Percentiles rank a stretch among this genome's conserved stretches.
Evolutionary conservation across 1,140 invertebrate species (phyloP).

Genomic region (Rhysida immarginata): DNA sequence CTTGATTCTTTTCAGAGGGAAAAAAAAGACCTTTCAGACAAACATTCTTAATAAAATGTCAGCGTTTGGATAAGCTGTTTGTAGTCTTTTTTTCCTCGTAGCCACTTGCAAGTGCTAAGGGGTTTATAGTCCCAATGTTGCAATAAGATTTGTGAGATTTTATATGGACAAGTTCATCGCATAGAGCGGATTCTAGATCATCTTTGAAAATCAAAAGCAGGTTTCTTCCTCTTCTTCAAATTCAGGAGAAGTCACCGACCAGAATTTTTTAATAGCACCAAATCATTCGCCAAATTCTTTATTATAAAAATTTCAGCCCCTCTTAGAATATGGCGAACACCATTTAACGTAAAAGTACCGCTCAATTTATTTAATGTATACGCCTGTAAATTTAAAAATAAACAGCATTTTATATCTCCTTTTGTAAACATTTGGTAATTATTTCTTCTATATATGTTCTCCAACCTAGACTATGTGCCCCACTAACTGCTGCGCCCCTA

Average conservation of each 20-base stretch:
- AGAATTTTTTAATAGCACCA: not conserved
- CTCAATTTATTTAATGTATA: no score
- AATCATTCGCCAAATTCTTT: not conserved
- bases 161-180: not conserved
- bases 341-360: no score
- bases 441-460: no score
- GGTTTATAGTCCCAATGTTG: not conserved
- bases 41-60: slow-evolving; percentile 18
- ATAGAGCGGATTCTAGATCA: not conserved
- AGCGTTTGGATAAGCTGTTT: slow-evolving; percentile 15
- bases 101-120: not conserved
- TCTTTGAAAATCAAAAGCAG: not conserved
- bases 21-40: slow-evolving; percentile 20
- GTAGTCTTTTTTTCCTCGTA: slow-evolving; percentile 2
- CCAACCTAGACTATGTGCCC: no score
- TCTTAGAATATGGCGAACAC: no score
- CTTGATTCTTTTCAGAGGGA: slow-evolving; percentile 18
- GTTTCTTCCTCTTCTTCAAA: not conserved
- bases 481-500: no score
- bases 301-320: no score
- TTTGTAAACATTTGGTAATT: no score
- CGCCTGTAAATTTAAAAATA: no score
- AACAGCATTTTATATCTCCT: no score
- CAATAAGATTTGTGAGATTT: not conserved
- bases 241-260: not conserved